A percentile compares a stretch with the other conserved stretches of the same genome.
phyloP scores from a whole-genome alignment of 2,113 vertebrate species.

The Terrapene triunguis region DNA sequence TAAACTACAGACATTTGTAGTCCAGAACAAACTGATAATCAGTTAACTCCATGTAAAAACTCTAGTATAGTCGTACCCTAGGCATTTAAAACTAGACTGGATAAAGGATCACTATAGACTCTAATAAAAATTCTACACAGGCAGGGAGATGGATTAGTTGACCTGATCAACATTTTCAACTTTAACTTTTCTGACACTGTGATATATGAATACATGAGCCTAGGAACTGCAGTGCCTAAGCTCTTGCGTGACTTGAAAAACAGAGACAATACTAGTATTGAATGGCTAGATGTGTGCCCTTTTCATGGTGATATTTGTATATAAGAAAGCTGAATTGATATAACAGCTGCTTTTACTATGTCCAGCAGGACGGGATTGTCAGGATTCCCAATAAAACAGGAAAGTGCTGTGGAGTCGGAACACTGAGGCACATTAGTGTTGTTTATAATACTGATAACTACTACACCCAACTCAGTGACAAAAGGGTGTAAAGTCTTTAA shows the following conservation, averaged over 20 bases:
- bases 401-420: not conserved
- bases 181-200: not conserved
- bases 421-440: not conserved
- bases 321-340: not conserved
- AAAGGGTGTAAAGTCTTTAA: slow-evolving; percentile 30
- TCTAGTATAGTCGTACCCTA: not conserved
- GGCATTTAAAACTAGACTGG: not conserved
- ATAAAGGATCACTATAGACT: not conserved
- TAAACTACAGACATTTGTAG: not conserved
- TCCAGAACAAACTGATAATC: not conserved
- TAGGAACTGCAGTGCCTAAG: not conserved
- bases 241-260: not conserved
- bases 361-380: not conserved
- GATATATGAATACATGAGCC: not conserved
- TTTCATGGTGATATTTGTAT: not conserved
- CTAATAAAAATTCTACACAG: not conserved
- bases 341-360: not conserved
- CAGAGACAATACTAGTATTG: not conserved
- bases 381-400: not conserved
- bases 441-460: not conserved
- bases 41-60: not conserved
- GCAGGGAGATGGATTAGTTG: not conserved
- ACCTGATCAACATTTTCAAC: not conserved
- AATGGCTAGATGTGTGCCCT: not conserved
- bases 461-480: not conserved